Evolutionary conservation across 2,113 vertebrate genomes (phyloP).

Genomic region (Sakesphorus luctuosus): DNA sequence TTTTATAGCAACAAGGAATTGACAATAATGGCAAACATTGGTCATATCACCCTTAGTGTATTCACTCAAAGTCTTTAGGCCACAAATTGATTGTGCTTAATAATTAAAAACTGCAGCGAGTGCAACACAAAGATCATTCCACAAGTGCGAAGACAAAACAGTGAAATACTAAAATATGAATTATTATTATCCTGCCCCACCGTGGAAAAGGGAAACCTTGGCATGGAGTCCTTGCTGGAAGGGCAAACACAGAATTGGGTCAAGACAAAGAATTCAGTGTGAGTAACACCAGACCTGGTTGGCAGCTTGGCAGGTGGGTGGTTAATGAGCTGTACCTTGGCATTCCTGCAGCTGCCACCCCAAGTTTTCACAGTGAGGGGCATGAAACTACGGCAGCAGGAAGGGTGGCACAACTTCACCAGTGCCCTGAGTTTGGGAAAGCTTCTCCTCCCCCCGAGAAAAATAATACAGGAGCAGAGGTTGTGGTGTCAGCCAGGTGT

Average conservation of each 20-base stretch:
- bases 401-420: not conserved
- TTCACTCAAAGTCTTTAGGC: not conserved
- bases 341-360: not conserved
- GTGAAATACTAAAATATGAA: not conserved
- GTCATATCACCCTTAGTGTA: not conserved
- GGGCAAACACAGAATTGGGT: not conserved
- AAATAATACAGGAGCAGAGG: not conserved
- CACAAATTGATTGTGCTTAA: not conserved
- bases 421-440: not conserved
- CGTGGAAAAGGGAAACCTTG: not conserved
- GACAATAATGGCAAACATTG: not conserved
- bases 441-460: not conserved
- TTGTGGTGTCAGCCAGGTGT: not conserved
- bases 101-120: not conserved
- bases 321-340: not conserved
- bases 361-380: not conserved
- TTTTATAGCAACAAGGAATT: not conserved
- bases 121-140: not conserved
- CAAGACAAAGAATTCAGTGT: not conserved
- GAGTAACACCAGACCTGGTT: fast-evolving
- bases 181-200: not conserved
- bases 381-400: not conserved
- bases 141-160: not conserved
- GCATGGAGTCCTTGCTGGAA: not conserved
- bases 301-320: not conserved